Base-by-base conservation (phyloP, 2,797 vertebrate species). In the Urosaurus nigricauda region DNA sequence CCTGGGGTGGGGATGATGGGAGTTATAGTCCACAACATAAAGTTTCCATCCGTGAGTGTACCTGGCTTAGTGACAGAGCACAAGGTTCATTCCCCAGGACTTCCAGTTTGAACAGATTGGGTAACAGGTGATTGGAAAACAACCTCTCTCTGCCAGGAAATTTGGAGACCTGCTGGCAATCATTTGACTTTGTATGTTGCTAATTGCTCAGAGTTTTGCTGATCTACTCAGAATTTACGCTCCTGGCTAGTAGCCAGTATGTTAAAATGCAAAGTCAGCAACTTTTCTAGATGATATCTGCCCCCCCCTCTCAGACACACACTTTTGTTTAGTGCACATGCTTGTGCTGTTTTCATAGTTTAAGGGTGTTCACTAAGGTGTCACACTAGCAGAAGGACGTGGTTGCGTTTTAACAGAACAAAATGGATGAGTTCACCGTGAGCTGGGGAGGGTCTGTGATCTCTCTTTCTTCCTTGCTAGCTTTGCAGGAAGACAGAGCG, bases 271-370 rank as follows among this genome's bases (percentile, higher is more conserved):
- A 83, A 83, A 37, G 37, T n/a, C 43, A n/a, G 26, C 35, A 37
- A 24, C 2, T 0, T 37, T 24, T 70, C 47, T 21, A 43, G 24
- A 26, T 81, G 29, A 81, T 2, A 43, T 5, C 43, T 43, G 4
- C 13, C 16, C 32, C 3, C 70, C 1, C 0, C 35, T 2, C 0
- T 56, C 16, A 2, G 14, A 16, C 70, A 12, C n/a, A 14, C 37
- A 43, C 21, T 51, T 6, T 40, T 53, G 68, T 14, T 80, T 32
- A 3, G n/a, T 32, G n/a, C n/a, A 17, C 13, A 60, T 11, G 13
- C 37, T 60, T 32, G 35, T 60, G 53, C 51, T 85, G 24, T 37
- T 35, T 35, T 17, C 21, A 3, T 51, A 19, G 43, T 40, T 35
- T 12, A 82, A 13, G 0, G 16, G 14, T 4, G 53, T 68, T 83